These are phyloP conservation scores for Leptinotarsa haldemani DNA, from an alignment of 2,888 invertebrate species.

Conservation along the genomic window DNA sequence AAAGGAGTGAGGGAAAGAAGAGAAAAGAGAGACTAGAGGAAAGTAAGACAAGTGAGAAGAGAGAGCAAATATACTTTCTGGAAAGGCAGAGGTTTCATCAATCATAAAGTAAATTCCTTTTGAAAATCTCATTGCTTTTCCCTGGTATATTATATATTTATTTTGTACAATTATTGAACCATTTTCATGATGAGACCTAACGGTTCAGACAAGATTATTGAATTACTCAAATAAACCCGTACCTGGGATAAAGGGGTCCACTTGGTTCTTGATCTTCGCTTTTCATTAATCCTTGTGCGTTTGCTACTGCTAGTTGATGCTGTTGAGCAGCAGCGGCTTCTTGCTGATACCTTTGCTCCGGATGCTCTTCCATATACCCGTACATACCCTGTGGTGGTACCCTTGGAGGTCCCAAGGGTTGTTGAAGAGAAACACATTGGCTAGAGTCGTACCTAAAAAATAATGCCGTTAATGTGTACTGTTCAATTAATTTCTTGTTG, in stretches of 20 bases:
- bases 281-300: conserved; percentile 73
- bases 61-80: too few relatives aligned
- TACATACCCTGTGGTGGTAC: conserved; percentile 71
- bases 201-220: too few relatives aligned
- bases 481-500: background rate
- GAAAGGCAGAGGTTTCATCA: too few relatives aligned
- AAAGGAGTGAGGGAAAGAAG: too few relatives aligned
- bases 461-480: conserved; percentile 54
- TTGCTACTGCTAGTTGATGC: conserved; percentile 69
- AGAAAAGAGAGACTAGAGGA: too few relatives aligned
- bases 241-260: conserved; percentile 82
- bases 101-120: too few relatives aligned
- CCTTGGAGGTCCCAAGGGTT: conserved; percentile 66
- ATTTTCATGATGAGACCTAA: too few relatives aligned
- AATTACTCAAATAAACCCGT: conserved; percentile 42
- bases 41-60: too few relatives aligned
- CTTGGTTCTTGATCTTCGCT: conserved; percentile 77
- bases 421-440: conserved; percentile 66
- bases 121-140: too few relatives aligned
- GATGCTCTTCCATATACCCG: conserved; percentile 71
- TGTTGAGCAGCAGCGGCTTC: conserved; percentile 64
- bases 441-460: conserved; percentile 74
- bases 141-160: too few relatives aligned
- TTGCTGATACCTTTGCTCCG: conserved; percentile 70
- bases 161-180: too few relatives aligned